phyloP scores from a whole-genome alignment of 2,797 vertebrate genomes.

The Coreius guichenoti region DNA sequence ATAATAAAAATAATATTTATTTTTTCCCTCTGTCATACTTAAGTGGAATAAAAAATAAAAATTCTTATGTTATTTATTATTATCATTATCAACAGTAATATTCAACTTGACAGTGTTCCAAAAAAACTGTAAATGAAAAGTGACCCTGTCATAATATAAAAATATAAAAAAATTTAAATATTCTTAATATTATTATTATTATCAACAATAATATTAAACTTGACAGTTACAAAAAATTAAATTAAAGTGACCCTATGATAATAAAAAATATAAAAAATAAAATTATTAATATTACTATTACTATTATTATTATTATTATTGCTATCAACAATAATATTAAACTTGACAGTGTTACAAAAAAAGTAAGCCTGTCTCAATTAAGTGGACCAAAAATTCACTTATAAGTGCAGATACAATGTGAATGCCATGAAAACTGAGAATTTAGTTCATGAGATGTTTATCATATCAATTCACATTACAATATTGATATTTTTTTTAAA shows the following conservation, averaged over 20 bases:
- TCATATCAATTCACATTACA: neutral
- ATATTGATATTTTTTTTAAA: neutral
- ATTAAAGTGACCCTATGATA: too few relatives aligned
- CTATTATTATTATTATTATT: neutral
- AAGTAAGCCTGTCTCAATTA: neutral
- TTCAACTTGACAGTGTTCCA: neutral
- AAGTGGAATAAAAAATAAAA: too few relatives aligned
- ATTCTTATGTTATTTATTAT: neutral
- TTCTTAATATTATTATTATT: neutral
- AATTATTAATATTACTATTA: too few relatives aligned
- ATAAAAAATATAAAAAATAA: too few relatives aligned
- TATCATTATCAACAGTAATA: neutral
- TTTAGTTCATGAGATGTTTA: neutral
- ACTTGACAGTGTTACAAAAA: neutral
- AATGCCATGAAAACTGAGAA: neutral
- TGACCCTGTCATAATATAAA: neutral
- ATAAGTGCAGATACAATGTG: neutral
- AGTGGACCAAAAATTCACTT: neutral
- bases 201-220: neutral
- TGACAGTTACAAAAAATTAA: neutral
- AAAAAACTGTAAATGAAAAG: neutral
- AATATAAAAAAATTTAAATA: too few relatives aligned
- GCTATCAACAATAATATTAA: neutral
- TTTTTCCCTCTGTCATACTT: neutral
- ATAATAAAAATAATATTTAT: too few relatives aligned